phyloP scores from a whole-genome alignment of 2,797 vertebrate genomes.

The Danio jaintianensis region DNA sequence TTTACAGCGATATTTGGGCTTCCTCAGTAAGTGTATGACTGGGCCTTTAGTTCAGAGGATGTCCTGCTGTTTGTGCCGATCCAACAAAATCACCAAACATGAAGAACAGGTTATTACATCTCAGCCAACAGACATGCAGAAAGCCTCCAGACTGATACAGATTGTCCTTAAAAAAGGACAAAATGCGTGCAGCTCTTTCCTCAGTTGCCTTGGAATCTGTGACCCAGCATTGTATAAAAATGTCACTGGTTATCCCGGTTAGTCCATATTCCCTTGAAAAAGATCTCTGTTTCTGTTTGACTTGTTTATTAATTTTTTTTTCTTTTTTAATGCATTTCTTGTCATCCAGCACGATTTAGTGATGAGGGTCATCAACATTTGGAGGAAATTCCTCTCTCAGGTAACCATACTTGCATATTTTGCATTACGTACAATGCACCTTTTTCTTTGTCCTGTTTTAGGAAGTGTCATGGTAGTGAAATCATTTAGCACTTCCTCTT shows the following conservation, averaged over 20 bases:
- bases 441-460: conserved; percentile 7
- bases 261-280: background rate
- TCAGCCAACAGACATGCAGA: conserved; percentile 55
- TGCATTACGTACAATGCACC: background rate
- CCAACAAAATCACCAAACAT: conserved; percentile 50
- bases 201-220: conserved; percentile 61
- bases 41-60: conserved; percentile 56
- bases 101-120: conserved; percentile 63
- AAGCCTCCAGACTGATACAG: conserved; percentile 63
- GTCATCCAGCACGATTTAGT: conserved; percentile 24
- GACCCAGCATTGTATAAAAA: conserved; percentile 50
- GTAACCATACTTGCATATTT: conserved; percentile 52
- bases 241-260: conserved; percentile 62
- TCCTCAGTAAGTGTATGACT: conserved; percentile 57
- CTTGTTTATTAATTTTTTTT: background rate
- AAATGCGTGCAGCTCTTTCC: conserved; percentile 66
- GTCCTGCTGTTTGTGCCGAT: conserved; percentile 47
- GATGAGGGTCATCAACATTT: conserved; percentile 30
- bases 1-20: conserved; percentile 46
- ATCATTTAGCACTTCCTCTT: background rate
- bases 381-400: conserved; percentile 51
- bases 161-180: conserved; percentile 63
- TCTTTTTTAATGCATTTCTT: background rate
- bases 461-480: background rate
- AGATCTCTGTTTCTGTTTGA: background rate